phyloP scores from a whole-genome alignment of 2,113 vertebrate genomes.

The Ochotona princeps region DNA sequence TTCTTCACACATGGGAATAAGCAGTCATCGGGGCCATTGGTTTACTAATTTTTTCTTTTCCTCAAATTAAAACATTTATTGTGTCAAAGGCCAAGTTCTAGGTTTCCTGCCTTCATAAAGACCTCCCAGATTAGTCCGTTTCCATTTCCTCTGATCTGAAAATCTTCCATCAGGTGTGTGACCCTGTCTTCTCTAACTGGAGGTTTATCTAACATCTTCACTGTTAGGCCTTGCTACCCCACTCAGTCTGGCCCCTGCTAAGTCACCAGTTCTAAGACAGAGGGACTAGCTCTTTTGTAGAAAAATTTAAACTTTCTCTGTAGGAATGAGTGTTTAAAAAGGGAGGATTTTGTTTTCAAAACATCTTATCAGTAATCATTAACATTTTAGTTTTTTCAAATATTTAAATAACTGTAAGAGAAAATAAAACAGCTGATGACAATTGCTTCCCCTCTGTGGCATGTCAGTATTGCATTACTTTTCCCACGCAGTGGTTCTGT shows the following conservation, averaged over 20 bases:
- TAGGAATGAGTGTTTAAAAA: background rate
- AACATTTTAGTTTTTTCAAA: background rate
- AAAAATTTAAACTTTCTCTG: conserved; percentile 21
- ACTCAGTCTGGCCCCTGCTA: background rate
- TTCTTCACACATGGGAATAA: background rate
- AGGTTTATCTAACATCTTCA: background rate
- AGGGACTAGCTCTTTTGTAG: conserved; percentile 21
- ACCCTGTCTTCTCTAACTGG: background rate
- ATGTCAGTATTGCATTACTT: conserved; percentile 38
- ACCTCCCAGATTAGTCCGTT: background rate
- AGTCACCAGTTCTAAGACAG: background rate
- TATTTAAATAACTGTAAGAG: conserved; percentile 30
- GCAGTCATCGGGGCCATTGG: background rate
- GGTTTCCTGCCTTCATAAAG: background rate
- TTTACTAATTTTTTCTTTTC: background rate
- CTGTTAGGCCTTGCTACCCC: background rate
- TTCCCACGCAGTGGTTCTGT: conserved; percentile 28
- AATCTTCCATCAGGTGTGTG: background rate
- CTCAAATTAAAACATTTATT: background rate
- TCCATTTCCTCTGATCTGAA: background rate
- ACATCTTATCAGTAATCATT: conserved; percentile 28
- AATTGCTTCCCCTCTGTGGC: conserved; percentile 42
- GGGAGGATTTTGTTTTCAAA: conserved; percentile 14
- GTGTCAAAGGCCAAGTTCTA: conserved; percentile 20
- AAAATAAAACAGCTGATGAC: conserved; percentile 51